A percentile compares a stretch with the other conserved stretches of the same genome.
These are phyloP conservation scores for Camptogramma bilineatum DNA, from an alignment of 2,888 invertebrate genomes.

Conservation along the genomic window DNA sequence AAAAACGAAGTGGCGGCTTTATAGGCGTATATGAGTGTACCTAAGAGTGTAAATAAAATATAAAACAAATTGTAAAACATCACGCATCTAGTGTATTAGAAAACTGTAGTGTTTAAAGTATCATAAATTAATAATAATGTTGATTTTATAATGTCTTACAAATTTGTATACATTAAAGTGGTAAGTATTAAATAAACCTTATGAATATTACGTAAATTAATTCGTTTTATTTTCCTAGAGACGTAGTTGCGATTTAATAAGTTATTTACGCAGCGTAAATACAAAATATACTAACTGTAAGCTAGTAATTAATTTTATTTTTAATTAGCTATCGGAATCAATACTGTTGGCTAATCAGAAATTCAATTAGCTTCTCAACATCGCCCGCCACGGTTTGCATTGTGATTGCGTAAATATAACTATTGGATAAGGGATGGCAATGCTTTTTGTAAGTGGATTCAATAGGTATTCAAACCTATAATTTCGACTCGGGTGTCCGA, in stretches of 20 bases:
- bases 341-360: not conserved
- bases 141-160: conserved; percentile 29
- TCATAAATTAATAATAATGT: conserved; percentile 1
- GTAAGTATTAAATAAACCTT: conserved; percentile 35
- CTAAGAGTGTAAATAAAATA: conserved; percentile 7
- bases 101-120: conserved; percentile 11
- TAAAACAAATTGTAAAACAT: conserved; percentile 15
- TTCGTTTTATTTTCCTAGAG: conserved; percentile 30
- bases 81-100: conserved; percentile 12
- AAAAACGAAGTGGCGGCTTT: conserved; percentile 73
- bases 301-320: not conserved
- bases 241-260: conserved; percentile 5
- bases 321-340: not conserved
- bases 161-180: conserved; percentile 25
- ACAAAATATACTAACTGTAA: not conserved
- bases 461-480: no score
- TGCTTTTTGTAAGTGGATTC: no score
- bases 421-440: no score
- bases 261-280: not conserved
- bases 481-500: no score
- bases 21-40: conserved; percentile 44
- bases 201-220: conserved; percentile 25
- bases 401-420: not conserved
- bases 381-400: not conserved
- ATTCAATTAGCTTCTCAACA: not conserved